Conservation (phyloP, 2,888 invertebrate genomes). For the Sialis lutaria region DNA sequence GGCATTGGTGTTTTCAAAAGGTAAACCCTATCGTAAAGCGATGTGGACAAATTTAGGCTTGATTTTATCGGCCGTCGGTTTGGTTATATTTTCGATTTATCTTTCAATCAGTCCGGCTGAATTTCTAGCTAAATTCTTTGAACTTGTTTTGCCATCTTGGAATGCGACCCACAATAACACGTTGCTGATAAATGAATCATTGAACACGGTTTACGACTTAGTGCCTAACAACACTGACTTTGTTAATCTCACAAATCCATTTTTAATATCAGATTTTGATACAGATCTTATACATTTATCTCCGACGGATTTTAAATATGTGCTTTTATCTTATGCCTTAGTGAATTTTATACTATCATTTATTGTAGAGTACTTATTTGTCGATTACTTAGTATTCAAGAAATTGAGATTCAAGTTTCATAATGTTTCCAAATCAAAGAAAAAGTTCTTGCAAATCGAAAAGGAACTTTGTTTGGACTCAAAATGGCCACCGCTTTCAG, state of each 20-base stretch:
- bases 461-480: constrained; percentile 29
- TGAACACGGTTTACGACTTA: background rate
- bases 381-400: constrained; percentile 36
- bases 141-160: constrained; percentile 47
- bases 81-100: constrained; percentile 30
- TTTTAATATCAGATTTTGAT: background rate
- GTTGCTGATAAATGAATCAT: background rate
- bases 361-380: constrained; percentile 34
- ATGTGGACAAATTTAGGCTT: constrained; percentile 41
- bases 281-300: background rate
- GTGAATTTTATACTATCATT: constrained; percentile 33
- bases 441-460: constrained; percentile 37
- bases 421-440: constrained; percentile 30
- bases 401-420: constrained; percentile 30
- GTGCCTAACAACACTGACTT: background rate
- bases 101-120: constrained; percentile 29
- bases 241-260: background rate
- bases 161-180: constrained; percentile 25
- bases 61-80: constrained; percentile 27
- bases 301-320: constrained; percentile 13
- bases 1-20: constrained; percentile 44
- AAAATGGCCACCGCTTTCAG: constrained; percentile 37
- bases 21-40: constrained; percentile 43
- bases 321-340: constrained; percentile 31
- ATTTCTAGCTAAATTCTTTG: constrained; percentile 33